Evolutionary conservation across 2,888 invertebrate genomes (phyloP).

Genomic region (Aromia moschata): DNA sequence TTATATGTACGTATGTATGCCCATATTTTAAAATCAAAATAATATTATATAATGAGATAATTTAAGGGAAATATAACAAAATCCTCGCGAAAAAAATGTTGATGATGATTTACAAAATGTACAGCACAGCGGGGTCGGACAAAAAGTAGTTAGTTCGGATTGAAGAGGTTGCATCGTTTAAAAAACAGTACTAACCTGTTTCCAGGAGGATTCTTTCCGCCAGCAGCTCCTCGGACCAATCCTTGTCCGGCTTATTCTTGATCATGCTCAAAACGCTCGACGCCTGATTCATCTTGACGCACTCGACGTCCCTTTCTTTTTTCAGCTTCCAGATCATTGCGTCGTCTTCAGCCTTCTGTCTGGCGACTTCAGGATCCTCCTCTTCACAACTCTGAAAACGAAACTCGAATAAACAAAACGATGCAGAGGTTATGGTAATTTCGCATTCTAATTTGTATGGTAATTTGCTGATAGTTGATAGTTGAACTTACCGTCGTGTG

Average conservation of each 20-base stretch:
- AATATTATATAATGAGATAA: too few relatives aligned
- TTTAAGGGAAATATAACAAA: too few relatives aligned
- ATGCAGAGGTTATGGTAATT: neutral
- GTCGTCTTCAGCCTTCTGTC: neutral
- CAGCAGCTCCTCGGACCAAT: constrained; percentile 46
- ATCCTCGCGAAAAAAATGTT: neutral
- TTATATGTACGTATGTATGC: too few relatives aligned
- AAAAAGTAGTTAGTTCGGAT: neutral
- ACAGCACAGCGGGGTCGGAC: neutral
- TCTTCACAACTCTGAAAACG: constrained; percentile 1
- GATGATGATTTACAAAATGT: neutral
- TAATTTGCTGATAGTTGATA: neutral
- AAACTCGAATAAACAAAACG: constrained; percentile 2
- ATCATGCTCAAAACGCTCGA: constrained; percentile 50
- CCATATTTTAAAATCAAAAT: too few relatives aligned
- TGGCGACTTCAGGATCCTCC: neutral
- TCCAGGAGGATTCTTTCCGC: constrained; percentile 54
- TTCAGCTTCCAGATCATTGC: constrained; percentile 37
- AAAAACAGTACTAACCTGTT: constrained; percentile 51
- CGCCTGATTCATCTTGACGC: constrained; percentile 52
- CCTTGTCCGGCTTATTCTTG: constrained; percentile 35
- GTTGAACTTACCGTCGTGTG: constrained; percentile 9
- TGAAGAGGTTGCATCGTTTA: too few relatives aligned
- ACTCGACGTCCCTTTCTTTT: constrained; percentile 48
- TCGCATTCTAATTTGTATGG: neutral